These are phyloP conservation scores for Sebastes itinus DNA, from an alignment of 2,797 vertebrate species.

Conservation along the genomic window DNA sequence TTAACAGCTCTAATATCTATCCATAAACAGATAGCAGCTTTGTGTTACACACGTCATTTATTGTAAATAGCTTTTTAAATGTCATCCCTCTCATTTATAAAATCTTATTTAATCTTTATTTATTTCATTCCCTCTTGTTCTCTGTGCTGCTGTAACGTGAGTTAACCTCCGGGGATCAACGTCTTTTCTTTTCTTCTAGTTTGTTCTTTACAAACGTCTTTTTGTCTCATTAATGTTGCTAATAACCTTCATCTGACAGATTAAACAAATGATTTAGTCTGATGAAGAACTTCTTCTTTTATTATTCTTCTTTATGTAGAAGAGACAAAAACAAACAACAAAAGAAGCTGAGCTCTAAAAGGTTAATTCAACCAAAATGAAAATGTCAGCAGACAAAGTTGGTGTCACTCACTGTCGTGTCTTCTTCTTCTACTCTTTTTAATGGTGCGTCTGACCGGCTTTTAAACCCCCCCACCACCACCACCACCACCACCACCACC, in stretches of 20 bases:
- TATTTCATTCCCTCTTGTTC: no score
- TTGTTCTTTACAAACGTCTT: slow-evolving; percentile 80
- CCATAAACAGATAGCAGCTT: no score
- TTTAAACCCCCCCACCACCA: no score
- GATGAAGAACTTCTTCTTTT: not conserved
- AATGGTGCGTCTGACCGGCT: not conserved
- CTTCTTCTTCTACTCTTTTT: not conserved
- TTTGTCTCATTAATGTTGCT: slow-evolving; percentile 84
- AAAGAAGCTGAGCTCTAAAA: not conserved
- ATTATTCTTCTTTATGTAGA: not conserved
- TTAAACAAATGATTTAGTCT: slow-evolving; percentile 15
- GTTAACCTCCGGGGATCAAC: not conserved
- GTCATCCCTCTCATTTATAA: not conserved
- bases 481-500: no score
- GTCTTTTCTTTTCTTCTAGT: slow-evolving; percentile 9
- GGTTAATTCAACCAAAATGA: slow-evolving; percentile 12
- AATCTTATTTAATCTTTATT: no score
- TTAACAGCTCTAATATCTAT: no score
- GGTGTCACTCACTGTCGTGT: not conserved
- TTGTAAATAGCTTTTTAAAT: not conserved
- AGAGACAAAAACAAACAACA: not conserved
- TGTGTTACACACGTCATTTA: no score
- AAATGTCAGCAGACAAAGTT: slow-evolving; percentile 5
- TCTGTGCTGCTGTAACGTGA: not conserved
- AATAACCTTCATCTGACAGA: slow-evolving; percentile 89